A percentile compares a stretch with the other conserved stretches of the same genome.
These are phyloP conservation scores for Sebastes iracundus DNA, from an alignment of 2,797 vertebrate species.

Conservation along the genomic window DNA sequence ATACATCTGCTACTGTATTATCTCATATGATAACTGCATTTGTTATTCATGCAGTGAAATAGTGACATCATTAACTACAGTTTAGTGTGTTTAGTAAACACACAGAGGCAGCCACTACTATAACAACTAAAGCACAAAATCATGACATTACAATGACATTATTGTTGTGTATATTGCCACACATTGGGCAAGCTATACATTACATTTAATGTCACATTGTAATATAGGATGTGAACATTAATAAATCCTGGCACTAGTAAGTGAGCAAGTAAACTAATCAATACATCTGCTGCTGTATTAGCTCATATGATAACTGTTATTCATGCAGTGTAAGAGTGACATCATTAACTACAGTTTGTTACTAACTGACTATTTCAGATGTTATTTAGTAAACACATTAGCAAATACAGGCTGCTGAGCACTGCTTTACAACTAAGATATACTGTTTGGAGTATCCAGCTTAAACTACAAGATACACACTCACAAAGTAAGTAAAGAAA, in stretches of 20 bases:
- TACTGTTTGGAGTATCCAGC: not conserved
- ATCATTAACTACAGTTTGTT: not conserved
- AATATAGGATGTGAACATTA: not conserved
- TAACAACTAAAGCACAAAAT: not conserved
- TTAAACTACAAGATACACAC: not conserved
- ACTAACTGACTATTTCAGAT: conserved; percentile 10
- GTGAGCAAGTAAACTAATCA: not conserved
- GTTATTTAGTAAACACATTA: conserved; percentile 7
- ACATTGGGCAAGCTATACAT: not conserved
- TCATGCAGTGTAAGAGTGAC: not conserved
- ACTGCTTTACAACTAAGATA: not conserved
- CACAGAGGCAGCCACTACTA: too few relatives aligned
- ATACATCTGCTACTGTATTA: too few relatives aligned
- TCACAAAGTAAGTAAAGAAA: not conserved
- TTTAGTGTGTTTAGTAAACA: too few relatives aligned
- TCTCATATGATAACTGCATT: too few relatives aligned
- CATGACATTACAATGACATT: not conserved
- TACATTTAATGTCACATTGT: not conserved
- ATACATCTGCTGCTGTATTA: not conserved
- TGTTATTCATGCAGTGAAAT: too few relatives aligned
- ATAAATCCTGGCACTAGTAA: not conserved
- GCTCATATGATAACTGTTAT: not conserved
- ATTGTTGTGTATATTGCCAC: not conserved
- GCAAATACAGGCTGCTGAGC: not conserved
- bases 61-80: too few relatives aligned